Base-by-base conservation (phyloP, 2,888 invertebrate species). In the Ennomos quercinarius region DNA sequence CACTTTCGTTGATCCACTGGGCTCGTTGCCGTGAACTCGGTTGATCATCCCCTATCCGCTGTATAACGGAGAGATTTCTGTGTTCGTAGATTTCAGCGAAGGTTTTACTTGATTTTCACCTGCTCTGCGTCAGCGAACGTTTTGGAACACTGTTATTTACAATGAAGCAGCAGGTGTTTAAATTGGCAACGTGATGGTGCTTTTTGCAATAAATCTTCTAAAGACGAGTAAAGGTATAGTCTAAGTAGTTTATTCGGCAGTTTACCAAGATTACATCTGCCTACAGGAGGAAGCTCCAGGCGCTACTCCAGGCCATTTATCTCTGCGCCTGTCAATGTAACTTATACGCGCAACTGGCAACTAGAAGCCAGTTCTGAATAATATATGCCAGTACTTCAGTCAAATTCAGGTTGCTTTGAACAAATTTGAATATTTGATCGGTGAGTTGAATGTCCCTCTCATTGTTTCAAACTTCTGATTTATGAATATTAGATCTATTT, bases 1-100 rank as follows among this genome's bases (percentile, higher is more conserved):
- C 71, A 70, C 76, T 78, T 77, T 76, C 72, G 60, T 59, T 64
- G 68, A 56, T 69, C 64, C 64, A 68, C 65, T 57, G 66, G 63
- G 45, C 64, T 36, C 49, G 60, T 49, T 41, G 59, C 50, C 57
- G 39, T 48, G 47, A 50, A 13, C 48, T 6, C 49, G 49, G 48
- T 61, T 53, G 50, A 57, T 60, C 55, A 54, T 54, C 58, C 57
- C 45, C 38, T 55, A 38, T 38, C 37, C 37, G 45, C 9, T 48
- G 9, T 42, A n/a, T n/a, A 43, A 11, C 10, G 43, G 9, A 38
- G 11, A 47, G 9, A 38, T n/a, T 9, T 45, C 35, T 17, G 9
- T 39, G 11, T 10, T 12, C 13, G 37, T 9, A 4, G 27, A 10
- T 6, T 44, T 41, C 13, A 39, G 17, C 17, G 17, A 17, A 17